Conservation (phyloP, 2,113 vertebrate genomes). For the Raja brachyura region DNA sequence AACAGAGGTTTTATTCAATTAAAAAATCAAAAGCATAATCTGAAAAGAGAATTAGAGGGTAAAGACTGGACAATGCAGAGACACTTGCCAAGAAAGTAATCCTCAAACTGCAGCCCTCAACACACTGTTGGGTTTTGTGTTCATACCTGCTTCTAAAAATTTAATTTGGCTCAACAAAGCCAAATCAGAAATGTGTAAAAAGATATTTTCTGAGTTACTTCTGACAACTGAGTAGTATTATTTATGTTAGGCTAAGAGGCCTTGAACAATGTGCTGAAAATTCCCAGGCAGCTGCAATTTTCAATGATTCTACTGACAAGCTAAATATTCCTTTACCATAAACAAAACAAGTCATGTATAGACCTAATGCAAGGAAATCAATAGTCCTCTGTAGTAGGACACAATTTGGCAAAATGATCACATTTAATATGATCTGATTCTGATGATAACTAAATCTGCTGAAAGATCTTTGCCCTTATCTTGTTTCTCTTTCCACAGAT, state of each 20-base stretch:
- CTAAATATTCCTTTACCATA: neutral
- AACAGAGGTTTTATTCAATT: neutral
- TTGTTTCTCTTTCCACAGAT: too few species aligned
- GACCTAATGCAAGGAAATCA: neutral
- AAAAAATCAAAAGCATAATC: neutral
- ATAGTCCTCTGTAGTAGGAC: neutral
- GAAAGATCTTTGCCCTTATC: too few species aligned
- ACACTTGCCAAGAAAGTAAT: too few species aligned
- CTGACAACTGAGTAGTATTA: neutral
- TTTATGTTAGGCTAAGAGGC: neutral
- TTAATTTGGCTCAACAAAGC: too few species aligned
- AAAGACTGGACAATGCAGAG: neutral
- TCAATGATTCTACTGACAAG: neutral
- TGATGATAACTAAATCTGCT: too few species aligned
- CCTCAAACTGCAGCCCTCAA: too few species aligned
- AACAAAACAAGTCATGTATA: neutral
- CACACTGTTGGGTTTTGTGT: too few species aligned
- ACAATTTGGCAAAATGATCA: neutral
- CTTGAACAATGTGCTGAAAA: neutral
- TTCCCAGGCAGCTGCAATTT: neutral
- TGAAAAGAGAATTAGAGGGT: neutral
- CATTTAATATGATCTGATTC: neutral
- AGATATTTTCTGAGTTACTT: neutral
- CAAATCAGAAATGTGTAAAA: neutral
- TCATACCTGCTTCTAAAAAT: too few species aligned